These are phyloP conservation scores for Melitaea cinxia DNA, from an alignment of 1,140 invertebrate genomes.

Conservation along the genomic window DNA sequence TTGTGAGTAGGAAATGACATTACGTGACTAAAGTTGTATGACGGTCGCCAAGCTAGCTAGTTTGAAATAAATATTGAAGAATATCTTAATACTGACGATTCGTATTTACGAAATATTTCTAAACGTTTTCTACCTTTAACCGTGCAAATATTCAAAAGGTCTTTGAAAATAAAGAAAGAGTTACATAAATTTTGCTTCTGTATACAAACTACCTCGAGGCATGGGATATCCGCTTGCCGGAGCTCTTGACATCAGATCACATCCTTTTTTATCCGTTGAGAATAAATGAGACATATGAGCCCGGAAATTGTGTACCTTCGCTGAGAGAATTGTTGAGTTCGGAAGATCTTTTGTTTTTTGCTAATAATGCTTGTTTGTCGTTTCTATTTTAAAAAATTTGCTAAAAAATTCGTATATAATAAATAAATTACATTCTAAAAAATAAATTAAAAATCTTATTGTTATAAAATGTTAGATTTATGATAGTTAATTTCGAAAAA, in stretches of 20 bases:
- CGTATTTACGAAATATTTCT: too few species aligned
- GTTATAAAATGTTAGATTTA: too few species aligned
- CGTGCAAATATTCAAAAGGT: neutral
- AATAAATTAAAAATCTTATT: too few species aligned
- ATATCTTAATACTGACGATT: too few species aligned
- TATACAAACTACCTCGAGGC: slow-evolving; percentile 14
- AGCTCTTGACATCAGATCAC: slow-evolving; percentile 9
- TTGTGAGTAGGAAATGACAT: too few species aligned
- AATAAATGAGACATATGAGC: slow-evolving; percentile 7
- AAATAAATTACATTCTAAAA: neutral
- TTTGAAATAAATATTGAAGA: too few species aligned
- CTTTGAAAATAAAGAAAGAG: neutral
- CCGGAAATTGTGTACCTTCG: slow-evolving; percentile 10
- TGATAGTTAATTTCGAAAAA: too few species aligned
- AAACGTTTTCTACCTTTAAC: neutral
- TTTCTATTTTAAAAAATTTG: neutral
- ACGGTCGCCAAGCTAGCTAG: too few species aligned
- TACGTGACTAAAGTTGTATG: too few species aligned
- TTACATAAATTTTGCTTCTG: slow-evolving; percentile 7
- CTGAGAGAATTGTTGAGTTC: neutral
- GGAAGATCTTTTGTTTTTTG: neutral
- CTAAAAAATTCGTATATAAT: neutral
- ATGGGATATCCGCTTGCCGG: slow-evolving; percentile 9
- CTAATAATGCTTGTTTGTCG: neutral
- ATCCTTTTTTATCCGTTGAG: slow-evolving; percentile 11